phyloP scores from a whole-genome alignment of 2,113 vertebrate genomes.

The Phylloscopus trochilus region DNA sequence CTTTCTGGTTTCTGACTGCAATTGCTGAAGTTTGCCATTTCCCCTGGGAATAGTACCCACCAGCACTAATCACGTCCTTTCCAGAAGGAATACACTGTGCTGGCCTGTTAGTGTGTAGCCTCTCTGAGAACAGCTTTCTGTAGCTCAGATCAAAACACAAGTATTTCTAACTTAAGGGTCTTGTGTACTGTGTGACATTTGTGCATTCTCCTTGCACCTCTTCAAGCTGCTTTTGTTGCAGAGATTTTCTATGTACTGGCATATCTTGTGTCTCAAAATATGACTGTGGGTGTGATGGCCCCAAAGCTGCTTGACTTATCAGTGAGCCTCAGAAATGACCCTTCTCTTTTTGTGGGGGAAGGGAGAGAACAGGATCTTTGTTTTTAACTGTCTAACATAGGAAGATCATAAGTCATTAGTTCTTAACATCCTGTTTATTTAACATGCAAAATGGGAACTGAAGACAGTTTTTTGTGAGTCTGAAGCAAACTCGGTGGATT shows the following conservation, averaged over 20 bases:
- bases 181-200: background rate
- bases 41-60: background rate
- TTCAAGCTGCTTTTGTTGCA: background rate
- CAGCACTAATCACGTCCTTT: background rate
- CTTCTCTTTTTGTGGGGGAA: background rate
- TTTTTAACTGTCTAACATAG: background rate
- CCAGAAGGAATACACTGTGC: background rate
- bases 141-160: background rate
- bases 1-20: background rate
- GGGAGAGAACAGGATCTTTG: background rate
- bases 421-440: background rate
- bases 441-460: background rate
- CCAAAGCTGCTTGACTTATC: background rate
- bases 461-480: background rate
- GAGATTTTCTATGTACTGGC: background rate
- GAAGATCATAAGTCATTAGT: background rate
- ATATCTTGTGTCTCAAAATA: background rate
- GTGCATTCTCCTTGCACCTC: background rate
- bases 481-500: background rate
- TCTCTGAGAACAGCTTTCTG: background rate
- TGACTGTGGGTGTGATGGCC: background rate
- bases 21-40: background rate
- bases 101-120: background rate
- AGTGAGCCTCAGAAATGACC: background rate
- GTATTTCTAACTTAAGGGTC: background rate